Base-by-base conservation (phyloP, 2,888 invertebrate genomes). In the Digitonthophagus gazella region DNA sequence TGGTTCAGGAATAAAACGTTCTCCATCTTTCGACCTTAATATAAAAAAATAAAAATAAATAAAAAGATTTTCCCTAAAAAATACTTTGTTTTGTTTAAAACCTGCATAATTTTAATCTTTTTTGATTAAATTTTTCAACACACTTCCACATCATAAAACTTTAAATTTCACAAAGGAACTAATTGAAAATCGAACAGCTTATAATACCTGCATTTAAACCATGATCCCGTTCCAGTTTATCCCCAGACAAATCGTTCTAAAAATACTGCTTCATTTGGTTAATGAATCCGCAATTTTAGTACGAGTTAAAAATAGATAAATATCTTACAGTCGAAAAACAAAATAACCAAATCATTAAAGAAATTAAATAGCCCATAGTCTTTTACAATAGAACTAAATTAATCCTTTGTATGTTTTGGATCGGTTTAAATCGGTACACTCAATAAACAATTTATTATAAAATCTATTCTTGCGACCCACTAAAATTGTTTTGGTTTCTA, bases 1-100 rank as follows among this genome's bases (percentile, higher is more conserved):
- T 75, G 90, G 89, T 76, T 90, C 89, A 75, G 87, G 85, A 72
- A 88, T 87, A 75, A 93, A 85, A 65, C 90, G 89, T 76, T 87
- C 85, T 74, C 86, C 85, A 82, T 88, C 87, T 78, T 86, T 82
- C 57, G 81, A 80, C 87, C 88, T 88, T 75, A 0, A 79, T 75
- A 64, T 69, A 71, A 61, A 44, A 18, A 6, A 18, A 19, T 61
- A 6, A 16, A 5, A 61, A 4, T 18, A 1, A 2, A 16, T 18
- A 1, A 6, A 11, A 3, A 3, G 28, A 44, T 8, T n/a, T n/a
- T n/a, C n/a, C n/a, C n/a, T n/a, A n/a, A n/a, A n/a, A n/a, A n/a
- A n/a, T n/a, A n/a, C n/a, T n/a, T n/a, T n/a, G 3, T 44, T 3
- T 44, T 44, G 11, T 1, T 1, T 2, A 5, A 8, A 44, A 44